A percentile compares a stretch with the other conserved stretches of the same genome.
These are phyloP conservation scores for Clivina fossor DNA, from an alignment of 2,888 invertebrate species.

Conservation along the genomic window DNA sequence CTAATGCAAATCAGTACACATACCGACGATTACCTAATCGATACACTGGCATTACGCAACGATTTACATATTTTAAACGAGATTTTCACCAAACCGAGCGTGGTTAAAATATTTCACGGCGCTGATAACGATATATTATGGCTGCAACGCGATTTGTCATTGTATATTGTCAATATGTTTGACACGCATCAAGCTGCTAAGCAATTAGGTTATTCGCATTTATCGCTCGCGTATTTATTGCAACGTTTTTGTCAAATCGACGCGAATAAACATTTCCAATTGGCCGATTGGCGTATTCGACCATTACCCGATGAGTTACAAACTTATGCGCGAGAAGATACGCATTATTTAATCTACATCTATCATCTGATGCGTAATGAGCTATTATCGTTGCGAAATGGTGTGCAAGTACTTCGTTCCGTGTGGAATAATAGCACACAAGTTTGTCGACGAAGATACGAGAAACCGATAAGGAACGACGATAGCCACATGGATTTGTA, in stretches of 20 bases:
- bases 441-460: conserved; percentile 74
- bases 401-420: conserved; percentile 63
- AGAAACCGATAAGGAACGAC: conserved; percentile 70
- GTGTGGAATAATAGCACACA: conserved; percentile 75
- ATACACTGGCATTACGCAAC: conserved; percentile 80
- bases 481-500: conserved; percentile 77
- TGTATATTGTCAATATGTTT: conserved; percentile 96
- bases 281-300: conserved; percentile 93
- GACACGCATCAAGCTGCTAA: conserved; percentile 91
- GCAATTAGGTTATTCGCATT: conserved; percentile 66
- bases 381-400: conserved; percentile 66
- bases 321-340: conserved; percentile 88
- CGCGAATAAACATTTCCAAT: conserved; percentile 87
- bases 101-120: conserved; percentile 95
- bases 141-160: conserved; percentile 92
- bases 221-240: conserved; percentile 79
- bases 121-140: conserved; percentile 85
- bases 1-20: conserved; percentile 91
- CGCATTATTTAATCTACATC: conserved; percentile 90
- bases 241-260: conserved; percentile 74
- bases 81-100: conserved; percentile 84
- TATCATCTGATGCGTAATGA: conserved; percentile 79
- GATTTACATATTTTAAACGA: conserved; percentile 82
- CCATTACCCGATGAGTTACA: conserved; percentile 82
- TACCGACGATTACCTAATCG: conserved; percentile 82